These are phyloP conservation scores for Aselliscus stoliczkanus DNA, from an alignment of 2,797 vertebrate species.

Conservation along the genomic window DNA sequence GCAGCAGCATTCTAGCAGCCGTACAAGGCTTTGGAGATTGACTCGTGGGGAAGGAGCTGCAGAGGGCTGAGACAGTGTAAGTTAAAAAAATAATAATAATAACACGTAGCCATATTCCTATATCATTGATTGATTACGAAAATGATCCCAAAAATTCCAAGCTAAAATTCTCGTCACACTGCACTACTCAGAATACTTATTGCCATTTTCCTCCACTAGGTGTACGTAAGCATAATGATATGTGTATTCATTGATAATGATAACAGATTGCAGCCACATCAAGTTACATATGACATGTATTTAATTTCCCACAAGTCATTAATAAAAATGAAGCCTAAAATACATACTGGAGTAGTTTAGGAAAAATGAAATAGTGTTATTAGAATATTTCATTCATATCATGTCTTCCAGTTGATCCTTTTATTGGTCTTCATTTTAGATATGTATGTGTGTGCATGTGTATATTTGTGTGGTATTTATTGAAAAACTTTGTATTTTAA, in stretches of 20 bases:
- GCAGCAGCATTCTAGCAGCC: background rate
- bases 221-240: background rate
- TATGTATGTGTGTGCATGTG: background rate
- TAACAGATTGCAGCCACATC: background rate
- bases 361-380: background rate
- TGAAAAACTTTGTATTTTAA: background rate
- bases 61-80: background rate
- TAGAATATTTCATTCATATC: background rate
- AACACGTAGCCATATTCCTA: background rate
- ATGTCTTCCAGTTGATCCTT: background rate
- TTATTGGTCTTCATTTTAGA: background rate
- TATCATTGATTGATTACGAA: background rate
- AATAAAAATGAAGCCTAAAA: slow-evolving; percentile 16
- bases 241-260: background rate
- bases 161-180: background rate
- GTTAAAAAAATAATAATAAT: background rate
- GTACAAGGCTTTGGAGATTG: background rate
- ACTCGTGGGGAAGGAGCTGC: background rate
- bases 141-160: background rate
- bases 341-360: background rate
- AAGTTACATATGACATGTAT: background rate
- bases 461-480: background rate
- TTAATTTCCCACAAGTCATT: background rate
- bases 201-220: background rate
- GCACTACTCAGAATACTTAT: background rate